Evolutionary conservation across 1,140 invertebrate genomes (phyloP), one percentile per base, ranked within the genome.

Genomic region (Drosophila busckii): DNA sequence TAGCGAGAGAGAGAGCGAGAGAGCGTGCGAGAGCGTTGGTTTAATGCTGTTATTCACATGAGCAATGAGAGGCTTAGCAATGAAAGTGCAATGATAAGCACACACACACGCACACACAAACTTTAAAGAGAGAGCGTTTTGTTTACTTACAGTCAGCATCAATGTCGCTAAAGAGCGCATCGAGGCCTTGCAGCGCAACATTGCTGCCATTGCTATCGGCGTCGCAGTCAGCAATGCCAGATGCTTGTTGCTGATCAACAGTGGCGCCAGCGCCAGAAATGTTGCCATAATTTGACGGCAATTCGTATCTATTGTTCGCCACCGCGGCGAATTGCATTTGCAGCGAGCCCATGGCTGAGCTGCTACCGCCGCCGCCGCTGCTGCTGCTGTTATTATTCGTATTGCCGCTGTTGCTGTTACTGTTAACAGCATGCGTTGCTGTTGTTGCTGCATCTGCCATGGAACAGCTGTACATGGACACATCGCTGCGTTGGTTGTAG

Each of bases 281-380:
- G 54, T 60, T 40, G 34, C 34, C 78, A 55, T 53, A 64, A 58
- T 52, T 53, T 17, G 68, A 23, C 35, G 58, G 10, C 34, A 71
- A 10, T 32, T 53, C 53, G 22, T 44, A 3, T 50, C 23, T 68
- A 35, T 48, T 69, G 53, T 87, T 88, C 19, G 87, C 88, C 19
- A 88, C 88, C 62, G 88, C 87, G 28, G 88, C 88, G 61, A 87
- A 76, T 52, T 86, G 66, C 82, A 88, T 87, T 67, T 80, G 82
- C 45, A 88, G 78, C 12, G 80, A 73, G 13, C 87, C 73, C 34
- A 84, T 69, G 41, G 70, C 55, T 32, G 64, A 56, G 50, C 71
- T 75, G 37, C 41, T 44, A 15, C 25, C 37, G 8, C 16, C n/a
- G 34, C 40, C 15, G 42, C 50, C 16, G 45, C 17, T 41, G 58